Evolutionary conservation across 2,113 vertebrate genomes (phyloP), one percentile per base, ranked within the genome.

Genomic region (Willisornis vidua): DNA sequence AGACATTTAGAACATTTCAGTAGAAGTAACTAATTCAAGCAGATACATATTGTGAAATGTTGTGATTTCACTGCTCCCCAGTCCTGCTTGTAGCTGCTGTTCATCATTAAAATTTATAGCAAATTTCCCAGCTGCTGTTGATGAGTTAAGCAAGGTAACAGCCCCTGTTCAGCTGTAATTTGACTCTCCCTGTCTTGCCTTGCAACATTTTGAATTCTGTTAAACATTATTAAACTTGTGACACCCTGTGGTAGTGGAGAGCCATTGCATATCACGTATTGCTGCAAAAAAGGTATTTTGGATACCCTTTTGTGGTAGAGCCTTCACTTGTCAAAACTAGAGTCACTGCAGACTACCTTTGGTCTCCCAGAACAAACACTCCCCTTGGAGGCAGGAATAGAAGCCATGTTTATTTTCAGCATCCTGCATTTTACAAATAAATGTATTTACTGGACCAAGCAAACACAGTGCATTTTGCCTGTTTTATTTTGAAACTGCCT

Each of bases 241-340:
- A 97, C 96, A 96, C 96, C 97, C 95, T 94, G 97, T 97, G 97
- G 97, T 80, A 71, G 79, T 62, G 75, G 23, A n/a, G 25, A 93
- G 95, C 79, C 81, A 96, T 49, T 97, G 86, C 97, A 86, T 87
- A 39, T 63, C 19, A 7, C 18, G 14, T 66, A 15, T 25, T 87
- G 3, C 33, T 22, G 9, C 67, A 52, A 14, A 82, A 58, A 51
- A 55, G 35, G 2, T 29, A 5, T 71, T 79, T 92, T 74, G 63
- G 35, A 62, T 11, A 41, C 24, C 14, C 11, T 91, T 68, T 67
- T 10, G 14, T 43, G 20, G 8, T 17, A 39, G 41, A 78, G 26
- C 33, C 33, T 83, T 76, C 6, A 2, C 13, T 77, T 87, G 41
- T 66, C 55, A 43, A 63, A 95, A 48, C 35, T 37, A 13, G 16